A percentile compares a stretch with the other conserved stretches of the same genome.
Evolutionary conservation across 2,113 vertebrate genomes (phyloP).

Genomic region (Myotis lucifugus): DNA sequence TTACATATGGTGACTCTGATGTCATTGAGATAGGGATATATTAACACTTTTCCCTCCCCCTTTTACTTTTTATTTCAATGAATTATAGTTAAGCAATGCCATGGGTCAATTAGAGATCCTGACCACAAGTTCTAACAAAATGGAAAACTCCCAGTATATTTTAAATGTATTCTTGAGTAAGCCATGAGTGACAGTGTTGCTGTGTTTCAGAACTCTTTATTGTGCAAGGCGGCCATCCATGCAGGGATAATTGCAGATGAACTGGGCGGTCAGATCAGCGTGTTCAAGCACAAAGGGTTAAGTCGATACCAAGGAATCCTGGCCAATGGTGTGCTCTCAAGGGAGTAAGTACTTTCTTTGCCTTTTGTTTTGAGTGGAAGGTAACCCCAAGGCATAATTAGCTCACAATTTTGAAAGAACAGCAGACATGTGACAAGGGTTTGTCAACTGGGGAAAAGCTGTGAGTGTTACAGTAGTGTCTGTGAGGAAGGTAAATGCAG

Average conservation of each 20-base stretch:
- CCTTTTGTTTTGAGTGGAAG: background rate
- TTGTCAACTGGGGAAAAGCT: background rate
- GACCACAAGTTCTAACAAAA: background rate
- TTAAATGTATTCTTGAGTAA: background rate
- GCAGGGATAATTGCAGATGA: constrained; percentile 89
- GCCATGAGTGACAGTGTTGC: background rate
- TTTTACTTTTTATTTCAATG: background rate
- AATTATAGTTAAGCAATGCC: background rate
- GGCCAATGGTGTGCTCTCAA: constrained; percentile 89
- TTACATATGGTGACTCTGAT: background rate
- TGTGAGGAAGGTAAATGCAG: background rate
- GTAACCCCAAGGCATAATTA: background rate
- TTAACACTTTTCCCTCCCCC: background rate
- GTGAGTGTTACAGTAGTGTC: background rate
- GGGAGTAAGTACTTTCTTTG: constrained; percentile 85
- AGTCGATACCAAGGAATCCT: constrained; percentile 86
- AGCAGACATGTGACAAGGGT: background rate
- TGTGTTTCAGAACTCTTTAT: constrained; percentile 89
- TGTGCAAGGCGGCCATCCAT: constrained; percentile 92
- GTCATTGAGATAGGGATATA: background rate
- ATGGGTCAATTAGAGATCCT: background rate
- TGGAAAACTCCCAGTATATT: background rate
- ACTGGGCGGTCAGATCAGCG: constrained; percentile 88
- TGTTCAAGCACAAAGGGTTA: constrained; percentile 87
- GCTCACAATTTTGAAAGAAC: background rate